A percentile compares a stretch with the other conserved stretches of the same genome.
Evolutionary conservation across 2,113 vertebrate species (phyloP).

Genomic region (Okapia johnstoni): DNA sequence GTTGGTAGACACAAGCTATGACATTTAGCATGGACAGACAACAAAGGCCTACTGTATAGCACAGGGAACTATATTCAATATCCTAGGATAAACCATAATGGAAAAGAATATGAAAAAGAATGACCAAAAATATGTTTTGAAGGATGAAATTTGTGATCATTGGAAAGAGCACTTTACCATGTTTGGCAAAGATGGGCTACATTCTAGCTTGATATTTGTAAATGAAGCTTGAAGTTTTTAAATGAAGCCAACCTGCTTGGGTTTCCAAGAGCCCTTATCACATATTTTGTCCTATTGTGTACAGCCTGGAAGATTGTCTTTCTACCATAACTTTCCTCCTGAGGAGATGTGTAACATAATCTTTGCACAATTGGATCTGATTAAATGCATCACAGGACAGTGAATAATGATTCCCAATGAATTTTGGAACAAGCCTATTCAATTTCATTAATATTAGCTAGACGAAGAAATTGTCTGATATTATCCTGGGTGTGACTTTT

Average conservation of each 20-base stretch:
- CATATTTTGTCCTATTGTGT: neutral
- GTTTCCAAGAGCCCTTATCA: conserved; percentile 32
- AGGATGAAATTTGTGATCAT: conserved; percentile 40
- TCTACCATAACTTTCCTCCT: conserved; percentile 2
- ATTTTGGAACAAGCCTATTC: conserved; percentile 53
- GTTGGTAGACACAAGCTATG: neutral
- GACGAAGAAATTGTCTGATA: conserved; percentile 39
- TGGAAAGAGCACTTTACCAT: conserved; percentile 18
- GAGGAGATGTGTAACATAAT: conserved; percentile 34
- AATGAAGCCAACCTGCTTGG: conserved; percentile 47
- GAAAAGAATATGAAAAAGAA: neutral
- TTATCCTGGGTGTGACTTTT: conserved; percentile 27
- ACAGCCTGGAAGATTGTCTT: conserved; percentile 12
- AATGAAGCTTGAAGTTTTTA: conserved; percentile 52
- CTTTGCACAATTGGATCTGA: conserved; percentile 50
- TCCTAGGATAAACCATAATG: neutral
- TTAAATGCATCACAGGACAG: conserved; percentile 48
- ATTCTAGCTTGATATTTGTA: conserved; percentile 43
- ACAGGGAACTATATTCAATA: neutral
- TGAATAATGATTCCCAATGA: conserved; percentile 59
- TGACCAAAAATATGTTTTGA: conserved; percentile 8
- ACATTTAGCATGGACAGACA: neutral
- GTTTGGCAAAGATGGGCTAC: conserved; percentile 28
- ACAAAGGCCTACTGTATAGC: neutral
- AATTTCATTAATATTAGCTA: conserved; percentile 64